Evolutionary conservation across 2,888 invertebrate genomes (phyloP).

Genomic region (Graphium colonna): DNA sequence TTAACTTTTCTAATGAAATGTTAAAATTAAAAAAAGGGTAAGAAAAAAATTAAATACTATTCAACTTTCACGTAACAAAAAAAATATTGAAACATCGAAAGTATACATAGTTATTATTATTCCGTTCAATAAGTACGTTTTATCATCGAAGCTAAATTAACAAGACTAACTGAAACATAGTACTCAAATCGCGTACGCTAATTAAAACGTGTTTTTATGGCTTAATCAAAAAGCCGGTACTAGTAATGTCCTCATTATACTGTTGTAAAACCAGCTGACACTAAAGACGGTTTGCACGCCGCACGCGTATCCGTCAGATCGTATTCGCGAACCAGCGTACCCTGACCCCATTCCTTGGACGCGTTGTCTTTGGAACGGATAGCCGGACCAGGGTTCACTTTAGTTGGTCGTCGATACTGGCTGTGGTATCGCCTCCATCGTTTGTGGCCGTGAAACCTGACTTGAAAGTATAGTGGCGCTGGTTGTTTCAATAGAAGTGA

Average conservation of each 20-base stretch:
- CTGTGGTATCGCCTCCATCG: conserved; percentile 9
- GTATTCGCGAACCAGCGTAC: conserved; percentile 21
- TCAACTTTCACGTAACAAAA: no score
- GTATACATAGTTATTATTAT: no score
- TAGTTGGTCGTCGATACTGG: conserved; percentile 8
- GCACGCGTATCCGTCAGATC: conserved; percentile 19
- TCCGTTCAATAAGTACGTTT: no score
- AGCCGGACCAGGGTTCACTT: conserved; percentile 12
- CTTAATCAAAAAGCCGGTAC: conserved; percentile 13
- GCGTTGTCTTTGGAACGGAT: conserved; percentile 15
- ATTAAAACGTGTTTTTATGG: conserved; percentile 14
- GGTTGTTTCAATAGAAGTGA: conserved; percentile 2
- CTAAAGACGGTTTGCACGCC: conserved; percentile 22
- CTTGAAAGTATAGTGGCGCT: conserved; percentile 18
- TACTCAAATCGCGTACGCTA: no score
- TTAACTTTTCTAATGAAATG: no score
- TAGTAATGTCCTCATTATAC: conserved; percentile 19
- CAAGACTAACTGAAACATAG: no score
- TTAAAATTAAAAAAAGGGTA: no score
- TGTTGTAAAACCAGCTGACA: conserved; percentile 21
- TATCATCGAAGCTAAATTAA: no score
- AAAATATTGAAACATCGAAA: no score
- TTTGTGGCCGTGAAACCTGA: conserved; percentile 21
- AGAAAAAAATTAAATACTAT: no score
- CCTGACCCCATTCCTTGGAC: conserved; percentile 17